phyloP scores from a whole-genome alignment of 2,113 vertebrate genomes.

The Chloropsis hardwickii region DNA sequence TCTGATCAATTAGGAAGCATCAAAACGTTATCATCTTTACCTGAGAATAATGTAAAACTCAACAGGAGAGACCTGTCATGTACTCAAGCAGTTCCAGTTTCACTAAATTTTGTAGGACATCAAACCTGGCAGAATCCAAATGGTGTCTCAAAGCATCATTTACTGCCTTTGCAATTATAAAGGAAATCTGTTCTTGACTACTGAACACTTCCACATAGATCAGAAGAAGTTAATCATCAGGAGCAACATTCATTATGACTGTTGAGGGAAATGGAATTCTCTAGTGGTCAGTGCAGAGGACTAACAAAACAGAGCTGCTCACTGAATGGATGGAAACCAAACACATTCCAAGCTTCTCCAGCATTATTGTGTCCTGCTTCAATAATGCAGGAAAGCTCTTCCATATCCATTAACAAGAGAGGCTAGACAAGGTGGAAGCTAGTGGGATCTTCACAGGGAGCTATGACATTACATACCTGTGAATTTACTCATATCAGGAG shows the following conservation, averaged over 20 bases:
- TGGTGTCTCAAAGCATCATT: not conserved
- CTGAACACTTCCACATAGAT: not conserved
- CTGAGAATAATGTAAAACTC: not conserved
- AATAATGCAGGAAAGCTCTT: not conserved
- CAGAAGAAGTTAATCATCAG: not conserved
- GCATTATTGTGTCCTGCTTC: not conserved
- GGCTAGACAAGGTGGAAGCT: not conserved
- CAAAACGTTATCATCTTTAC: not conserved
- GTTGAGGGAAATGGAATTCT: not conserved
- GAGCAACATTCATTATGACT: not conserved
- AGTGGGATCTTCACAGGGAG: not conserved
- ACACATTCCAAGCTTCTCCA: not conserved
- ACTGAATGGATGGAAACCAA: not conserved
- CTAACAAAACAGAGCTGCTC: not conserved
- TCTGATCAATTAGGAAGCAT: not conserved
- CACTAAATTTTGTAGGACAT: not conserved
- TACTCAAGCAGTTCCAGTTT: not conserved
- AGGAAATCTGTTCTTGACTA: not conserved
- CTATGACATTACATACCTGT: not conserved
- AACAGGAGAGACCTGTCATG: not conserved
- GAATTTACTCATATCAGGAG: not conserved
- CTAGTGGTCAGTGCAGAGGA: not conserved
- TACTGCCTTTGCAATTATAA: not conserved
- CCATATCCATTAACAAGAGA: not conserved
- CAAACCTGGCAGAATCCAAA: not conserved